Base-by-base conservation (phyloP, 2,113 vertebrate genomes). In the Notothenia coriiceps region DNA sequence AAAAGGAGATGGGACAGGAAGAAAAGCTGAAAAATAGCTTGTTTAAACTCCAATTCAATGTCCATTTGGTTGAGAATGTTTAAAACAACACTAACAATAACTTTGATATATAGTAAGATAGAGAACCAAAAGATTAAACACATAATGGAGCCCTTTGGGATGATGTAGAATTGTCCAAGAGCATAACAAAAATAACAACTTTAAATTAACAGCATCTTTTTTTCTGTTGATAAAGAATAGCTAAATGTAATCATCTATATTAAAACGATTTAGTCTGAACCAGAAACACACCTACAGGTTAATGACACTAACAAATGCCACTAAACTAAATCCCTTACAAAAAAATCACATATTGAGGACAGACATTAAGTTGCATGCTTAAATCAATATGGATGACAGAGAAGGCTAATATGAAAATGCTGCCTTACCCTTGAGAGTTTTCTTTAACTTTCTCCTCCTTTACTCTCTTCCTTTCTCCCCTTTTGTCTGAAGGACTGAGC, bases 351-450 rank as follows among this genome's bases (percentile, higher is more conserved):
- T 13, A 49, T n/a, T 62, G 22, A 33, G 22, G 35, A 17, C 4
- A 22, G 6, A 44, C 78, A 51, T n/a, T 0, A 8, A 51, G 40
- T 55, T n/a, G 6, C 14, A 10, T 57, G 22, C n/a, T 18, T 46
- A 51, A 65, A 75, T 65, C 25, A 65, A 5, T 44, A 17, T 65
- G n/a, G 22, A 47, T 18, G 0, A 65, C 7, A 33, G 20, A 70
- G n/a, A 29, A 47, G 18, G 0, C 50, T 18, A 44, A 61, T 69
- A 65, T 50, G 6, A 29, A 72, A 81, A 78, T 29, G 65, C 67
- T 75, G 18, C 10, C 93, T 91, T 94, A 94, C 93, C 91, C 61
- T 88, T 89, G 74, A 63, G 54, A 55, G 47, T 51, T 61, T 75
- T 86, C 49, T 79, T 47, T 44, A 64, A 78, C 59, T 77, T 64